A percentile compares a stretch with the other conserved stretches of the same genome.
Evolutionary conservation across 2,797 vertebrate species (phyloP).

Genomic region (Chromobotia macracanthus): DNA sequence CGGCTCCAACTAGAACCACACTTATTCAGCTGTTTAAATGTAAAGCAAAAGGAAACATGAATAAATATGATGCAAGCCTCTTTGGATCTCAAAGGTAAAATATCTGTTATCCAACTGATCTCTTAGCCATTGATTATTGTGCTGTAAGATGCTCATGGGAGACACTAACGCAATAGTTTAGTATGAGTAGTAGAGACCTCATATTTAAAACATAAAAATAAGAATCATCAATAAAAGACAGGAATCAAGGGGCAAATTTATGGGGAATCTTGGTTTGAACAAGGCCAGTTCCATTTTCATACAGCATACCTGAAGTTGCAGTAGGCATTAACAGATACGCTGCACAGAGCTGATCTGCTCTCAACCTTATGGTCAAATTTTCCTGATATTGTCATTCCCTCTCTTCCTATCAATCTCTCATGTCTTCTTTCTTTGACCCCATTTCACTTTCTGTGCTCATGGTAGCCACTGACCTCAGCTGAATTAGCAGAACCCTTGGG

Average conservation of each 20-base stretch:
- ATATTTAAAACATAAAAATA: neutral
- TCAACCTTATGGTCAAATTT: neutral
- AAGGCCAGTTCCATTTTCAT: neutral
- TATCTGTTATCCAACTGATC: too few species aligned
- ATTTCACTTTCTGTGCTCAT: neutral
- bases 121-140: too few species aligned
- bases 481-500: neutral
- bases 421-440: neutral
- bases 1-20: too few species aligned
- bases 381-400: neutral
- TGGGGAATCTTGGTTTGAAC: too few species aligned
- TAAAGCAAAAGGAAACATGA: too few species aligned
- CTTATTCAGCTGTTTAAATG: too few species aligned
- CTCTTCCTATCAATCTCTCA: constrained; percentile 42
- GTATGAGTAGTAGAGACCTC: neutral
- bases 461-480: neutral
- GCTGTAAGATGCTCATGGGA: neutral
- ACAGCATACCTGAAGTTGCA: neutral
- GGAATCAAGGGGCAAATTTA: neutral
- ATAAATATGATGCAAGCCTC: too few species aligned
- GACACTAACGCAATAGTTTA: too few species aligned
- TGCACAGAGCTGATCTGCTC: neutral
- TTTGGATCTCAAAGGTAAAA: too few species aligned
- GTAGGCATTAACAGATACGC: neutral
- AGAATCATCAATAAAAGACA: neutral